Conservation (phyloP, 2,797 vertebrate species). For the Microchirus variegatus region DNA sequence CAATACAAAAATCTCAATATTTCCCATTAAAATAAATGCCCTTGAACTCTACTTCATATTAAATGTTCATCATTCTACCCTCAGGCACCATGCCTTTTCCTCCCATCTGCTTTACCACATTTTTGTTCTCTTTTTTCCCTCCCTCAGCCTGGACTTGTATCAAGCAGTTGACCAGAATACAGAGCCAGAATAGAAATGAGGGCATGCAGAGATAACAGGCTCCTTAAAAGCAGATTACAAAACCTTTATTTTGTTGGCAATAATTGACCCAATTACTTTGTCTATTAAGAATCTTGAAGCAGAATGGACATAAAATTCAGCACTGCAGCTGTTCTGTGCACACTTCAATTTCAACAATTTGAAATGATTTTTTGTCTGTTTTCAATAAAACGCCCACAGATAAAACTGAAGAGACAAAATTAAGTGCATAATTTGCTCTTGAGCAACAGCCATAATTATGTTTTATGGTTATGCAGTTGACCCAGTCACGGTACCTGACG, state of each 20-base stretch:
- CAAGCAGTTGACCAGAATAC: constrained; percentile 48
- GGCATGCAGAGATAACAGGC: constrained; percentile 62
- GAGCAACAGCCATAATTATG: constrained; percentile 13
- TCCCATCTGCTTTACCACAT: constrained; percentile 46
- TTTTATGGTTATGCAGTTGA: constrained; percentile 9
- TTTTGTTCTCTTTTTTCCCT: not conserved
- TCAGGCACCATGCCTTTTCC: constrained; percentile 27
- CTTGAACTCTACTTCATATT: constrained; percentile 34
- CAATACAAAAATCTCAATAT: constrained; percentile 4
- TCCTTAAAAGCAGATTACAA: constrained; percentile 67
- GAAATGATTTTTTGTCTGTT: constrained; percentile 3
- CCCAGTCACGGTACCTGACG: constrained; percentile 2
- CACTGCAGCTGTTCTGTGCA: constrained; percentile 8
- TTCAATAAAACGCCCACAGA: not conserved
- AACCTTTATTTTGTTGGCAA: constrained; percentile 48
- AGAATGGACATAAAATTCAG: constrained; percentile 22
- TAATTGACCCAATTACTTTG: constrained; percentile 65
- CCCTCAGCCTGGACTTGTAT: constrained; percentile 16
- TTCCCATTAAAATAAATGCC: constrained; percentile 39
- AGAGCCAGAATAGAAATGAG: constrained; percentile 63
- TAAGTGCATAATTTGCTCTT: not conserved
- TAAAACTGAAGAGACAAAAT: not conserved
- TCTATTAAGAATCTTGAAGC: constrained; percentile 35
- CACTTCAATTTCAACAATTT: constrained; percentile 5
- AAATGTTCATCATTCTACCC: constrained; percentile 49